Evolutionary conservation across 2,113 vertebrate species (phyloP).

Genomic region (Clarias gariepinus): DNA sequence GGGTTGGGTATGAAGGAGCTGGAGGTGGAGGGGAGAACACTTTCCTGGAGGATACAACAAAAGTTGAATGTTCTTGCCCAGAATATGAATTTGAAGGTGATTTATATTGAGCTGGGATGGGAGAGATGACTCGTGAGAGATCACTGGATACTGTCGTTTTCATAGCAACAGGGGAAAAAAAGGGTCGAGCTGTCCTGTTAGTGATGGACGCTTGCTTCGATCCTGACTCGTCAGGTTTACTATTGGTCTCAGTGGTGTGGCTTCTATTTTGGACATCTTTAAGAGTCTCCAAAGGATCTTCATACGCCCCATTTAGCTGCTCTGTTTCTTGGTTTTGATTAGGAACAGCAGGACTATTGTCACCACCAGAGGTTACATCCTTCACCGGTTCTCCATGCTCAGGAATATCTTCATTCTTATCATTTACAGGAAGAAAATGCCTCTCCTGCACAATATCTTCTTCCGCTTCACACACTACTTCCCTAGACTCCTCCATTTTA

Average conservation of each 20-base stretch:
- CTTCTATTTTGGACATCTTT: conserved; percentile 63
- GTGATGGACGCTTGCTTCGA: conserved; percentile 74
- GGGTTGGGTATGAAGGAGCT: conserved; percentile 53
- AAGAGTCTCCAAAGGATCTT: conserved; percentile 24
- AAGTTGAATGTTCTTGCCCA: conserved; percentile 59
- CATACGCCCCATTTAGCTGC: conserved; percentile 51
- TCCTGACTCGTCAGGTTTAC: conserved; percentile 51
- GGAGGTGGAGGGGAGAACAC: conserved; percentile 51
- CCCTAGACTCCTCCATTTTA: conserved; percentile 74
- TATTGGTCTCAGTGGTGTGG: conserved; percentile 54
- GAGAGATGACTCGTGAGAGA: conserved; percentile 68
- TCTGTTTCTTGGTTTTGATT: conserved; percentile 47
- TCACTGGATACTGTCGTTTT: conserved; percentile 52
- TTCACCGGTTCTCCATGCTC: conserved; percentile 54
- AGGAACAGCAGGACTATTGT: conserved; percentile 46
- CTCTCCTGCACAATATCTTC: conserved; percentile 60
- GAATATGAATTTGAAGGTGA: conserved; percentile 64
- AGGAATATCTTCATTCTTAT: conserved; percentile 63
- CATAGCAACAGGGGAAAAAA: conserved; percentile 75
- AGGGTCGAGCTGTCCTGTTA: conserved; percentile 91
- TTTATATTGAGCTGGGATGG: conserved; percentile 71
- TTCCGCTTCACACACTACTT: conserved; percentile 58
- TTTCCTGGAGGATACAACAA: conserved; percentile 46
- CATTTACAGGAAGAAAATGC: conserved; percentile 74
- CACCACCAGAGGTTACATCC: conserved; percentile 56